Evolutionary conservation across 2,113 vertebrate genomes (phyloP), one percentile per base, ranked within the genome.

Genomic region (Cyanoramphus novaezelandiae): DNA sequence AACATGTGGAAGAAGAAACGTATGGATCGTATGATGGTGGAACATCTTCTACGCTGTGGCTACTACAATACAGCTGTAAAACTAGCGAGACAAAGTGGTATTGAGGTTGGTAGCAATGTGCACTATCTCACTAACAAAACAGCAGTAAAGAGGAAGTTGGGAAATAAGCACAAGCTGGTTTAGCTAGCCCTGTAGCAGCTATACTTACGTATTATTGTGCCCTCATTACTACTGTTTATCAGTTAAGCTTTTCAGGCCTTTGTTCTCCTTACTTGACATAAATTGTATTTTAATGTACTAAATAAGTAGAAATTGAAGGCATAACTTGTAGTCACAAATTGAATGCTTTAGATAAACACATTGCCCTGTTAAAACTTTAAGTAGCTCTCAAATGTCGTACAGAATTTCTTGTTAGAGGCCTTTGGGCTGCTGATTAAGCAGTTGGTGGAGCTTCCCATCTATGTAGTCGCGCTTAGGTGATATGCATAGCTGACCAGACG

Each of bases 1-100:
- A 99, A 99, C 93, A 97, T 99, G 97, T 99, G 99, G 99, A 99
- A 99, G 98, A 98, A 99, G 97, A 99, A 99, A 29, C 99, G 99
- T 68, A 99, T 99, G 99, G 99, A 99, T 94, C 99, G 99, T 35
- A 99, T 99, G 99, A 99, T 99, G 99, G 99, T 99, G 97, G 99
- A 99, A 52, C 99, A 99, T 62, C 98, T 99, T 62, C 97, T 99
- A 39, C 99, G 99, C 93, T 99, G 99, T 3, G 99, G 99, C 87
- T 99, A 99, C 97, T 99, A 99, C 97, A 99, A 99, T 97, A 99
- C 99, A 0, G 99, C 99, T 4, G 99, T 99, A 11, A 99, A 99
- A 95, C 98, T 99, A 75, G 99, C 99, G 2, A 98, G 99, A 33
- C 99, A 99, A 95, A 99, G 99, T 12, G 99, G 99, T 11, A 99